Percentiles rank a stretch among this genome's conserved stretches.
These are phyloP conservation scores for Plemyria rubiginata DNA, from an alignment of 2,888 invertebrate genomes.

Conservation along the genomic window DNA sequence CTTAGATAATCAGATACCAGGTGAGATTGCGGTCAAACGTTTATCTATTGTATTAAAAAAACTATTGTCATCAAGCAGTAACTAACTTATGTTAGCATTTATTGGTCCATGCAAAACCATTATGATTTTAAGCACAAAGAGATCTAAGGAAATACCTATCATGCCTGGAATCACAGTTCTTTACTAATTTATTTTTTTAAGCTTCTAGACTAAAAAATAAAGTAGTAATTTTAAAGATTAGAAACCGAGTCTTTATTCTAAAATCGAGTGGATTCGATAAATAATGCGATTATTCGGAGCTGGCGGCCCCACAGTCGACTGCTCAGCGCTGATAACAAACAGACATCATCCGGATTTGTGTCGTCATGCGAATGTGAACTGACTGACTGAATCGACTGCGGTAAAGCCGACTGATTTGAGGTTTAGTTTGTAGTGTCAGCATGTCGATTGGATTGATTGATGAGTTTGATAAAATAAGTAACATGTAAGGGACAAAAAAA, in stretches of 20 bases:
- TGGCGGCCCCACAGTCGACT: slow-evolving; percentile 74
- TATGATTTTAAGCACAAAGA: no score
- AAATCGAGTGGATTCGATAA: slow-evolving; percentile 69
- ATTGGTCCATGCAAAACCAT: no score
- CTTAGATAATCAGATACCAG: no score
- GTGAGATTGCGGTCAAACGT: no score
- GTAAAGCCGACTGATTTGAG: slow-evolving; percentile 8
- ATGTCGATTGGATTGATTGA: slow-evolving; percentile 2
- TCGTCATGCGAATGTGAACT: slow-evolving; percentile 70
- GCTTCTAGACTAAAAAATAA: no score
- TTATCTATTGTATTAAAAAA: no score
- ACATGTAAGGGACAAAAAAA: not conserved
- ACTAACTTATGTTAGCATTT: no score
- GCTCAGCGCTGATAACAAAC: slow-evolving; percentile 83
- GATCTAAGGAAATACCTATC: no score
- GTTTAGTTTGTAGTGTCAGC: slow-evolving; percentile 13
- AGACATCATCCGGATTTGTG: slow-evolving; percentile 84
- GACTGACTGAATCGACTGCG: slow-evolving; percentile 35
- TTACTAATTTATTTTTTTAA: no score
- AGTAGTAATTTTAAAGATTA: slow-evolving; percentile 26
- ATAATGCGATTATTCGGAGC: slow-evolving; percentile 73
- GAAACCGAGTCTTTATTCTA: slow-evolving; percentile 42
- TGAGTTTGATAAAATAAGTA: not conserved
- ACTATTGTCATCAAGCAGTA: no score
- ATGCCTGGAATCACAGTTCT: no score